Evolutionary conservation across 2,888 invertebrate genomes (phyloP), one percentile per base, ranked within the genome.

Genomic region (Idaea straminata): DNA sequence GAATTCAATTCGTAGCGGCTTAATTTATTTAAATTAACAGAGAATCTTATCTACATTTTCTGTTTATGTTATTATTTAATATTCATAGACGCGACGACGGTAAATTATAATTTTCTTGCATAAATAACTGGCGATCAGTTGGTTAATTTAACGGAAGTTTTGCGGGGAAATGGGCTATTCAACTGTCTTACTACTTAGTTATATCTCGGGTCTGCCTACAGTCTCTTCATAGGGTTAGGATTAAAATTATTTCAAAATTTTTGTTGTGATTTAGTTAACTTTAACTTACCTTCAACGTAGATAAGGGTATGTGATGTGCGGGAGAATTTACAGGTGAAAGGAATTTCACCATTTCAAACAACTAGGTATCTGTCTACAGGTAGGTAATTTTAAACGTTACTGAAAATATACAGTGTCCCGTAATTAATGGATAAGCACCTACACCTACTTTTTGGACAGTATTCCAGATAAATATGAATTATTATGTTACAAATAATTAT

Each of bases 91-190:
- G 15, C 59, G 59, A 59, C 59, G 16, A 59, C 59, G 16, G 16
- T 59, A 59, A 59, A 59, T 47, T 47, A 47, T 47, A 47, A 47
- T 47, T 47, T 47, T 47, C 47, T 47, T 47, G 47, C 47, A 13
- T 16, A 13, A 4, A 59, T 25, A 59, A 25, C 15, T 59, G 16
- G 59, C 59, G 25, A 59, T 15, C 16, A 25, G 15, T 59, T 59
- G 10, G 59, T 59, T n/a, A 59, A 6, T 25, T 36, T 7, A 59
- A 25, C n/a, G 5, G 59, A 25, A 25, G 15, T n/a, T 59, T 47
- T 10, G 10, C 25, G 60, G 35, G 16, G 25, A 62, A 16, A 62
- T 47, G 47, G 47, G 47, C 47, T 47, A 47, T 47, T 47, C 47
- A 13, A 47, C 47, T 47, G 6, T 47, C 47, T 47, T 47, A 47